Base-by-base conservation (phyloP, 2,113 vertebrate species). In the Cathartes aura region DNA sequence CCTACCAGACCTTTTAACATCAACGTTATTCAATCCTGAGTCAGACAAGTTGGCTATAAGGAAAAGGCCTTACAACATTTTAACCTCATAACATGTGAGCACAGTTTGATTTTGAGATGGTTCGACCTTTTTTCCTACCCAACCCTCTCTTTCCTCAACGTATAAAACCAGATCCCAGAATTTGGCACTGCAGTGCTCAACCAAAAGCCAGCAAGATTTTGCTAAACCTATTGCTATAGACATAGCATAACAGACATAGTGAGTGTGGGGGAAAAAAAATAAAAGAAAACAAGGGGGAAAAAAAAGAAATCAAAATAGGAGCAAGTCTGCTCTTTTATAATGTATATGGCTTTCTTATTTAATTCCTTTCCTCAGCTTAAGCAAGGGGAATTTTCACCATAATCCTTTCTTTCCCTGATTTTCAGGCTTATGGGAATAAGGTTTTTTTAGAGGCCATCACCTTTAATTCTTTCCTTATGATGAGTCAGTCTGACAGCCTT, bases 1-100 rank as follows among this genome's bases (percentile, higher is more conserved):
- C 32, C 15, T 68, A 89, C 89, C 34, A 86, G 89, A 90, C 56
- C 66, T 96, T 93, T 93, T 94, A 56, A 70, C 47, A 73, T 82
- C 58, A 71, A 58, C 74, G 94, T 66, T 55, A 73, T 94, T 95
- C 94, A 92, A 66, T 42, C 56, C 76, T 16, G 20, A 96, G 47
- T 80, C 59, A 83, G 71, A 95, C 52, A 92, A 48, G 9, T 1
- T 45, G n/a, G 38, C 52, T 93, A 21, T 67, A 90, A 94, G 62
- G 42, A 89, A 88, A 67, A 80, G 56, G 53, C 5, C 50, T 79
- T 79, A 12, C 5, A 58, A 52, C 5, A 71, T 36, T 90, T 83
- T 48, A 90, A 80, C 11, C 34, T 62, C 42, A n/a, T 38, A 56
- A 17, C 3, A 6, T 38, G 23, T 32, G 9, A 81, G 23, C 27